phyloP scores from a whole-genome alignment of 1,140 invertebrate genomes.

The Leptoteleia sp. region DNA sequence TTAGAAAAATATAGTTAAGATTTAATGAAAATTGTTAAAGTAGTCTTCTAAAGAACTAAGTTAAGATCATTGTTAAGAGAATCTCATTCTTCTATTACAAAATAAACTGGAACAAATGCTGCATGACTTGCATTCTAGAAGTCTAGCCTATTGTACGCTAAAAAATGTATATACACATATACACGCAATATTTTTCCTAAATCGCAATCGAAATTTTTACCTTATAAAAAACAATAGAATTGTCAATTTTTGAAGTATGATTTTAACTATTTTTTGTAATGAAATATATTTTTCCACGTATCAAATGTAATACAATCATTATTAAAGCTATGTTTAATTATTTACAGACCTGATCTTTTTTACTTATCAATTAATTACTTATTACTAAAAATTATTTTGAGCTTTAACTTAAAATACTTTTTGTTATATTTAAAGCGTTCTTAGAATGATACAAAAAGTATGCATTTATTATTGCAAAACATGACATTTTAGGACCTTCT shows the following conservation, averaged over 20 bases:
- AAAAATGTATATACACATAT: constrained; percentile 7
- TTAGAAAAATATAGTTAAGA: constrained; percentile 4
- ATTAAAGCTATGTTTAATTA: background rate
- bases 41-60: constrained; percentile 24
- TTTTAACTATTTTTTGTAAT: constrained; percentile 43
- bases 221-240: constrained; percentile 8
- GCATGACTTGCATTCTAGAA: no score
- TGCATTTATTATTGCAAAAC: no score
- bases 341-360: constrained; percentile 17
- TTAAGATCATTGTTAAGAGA: background rate
- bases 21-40: constrained; percentile 18
- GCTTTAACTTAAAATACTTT: no score
- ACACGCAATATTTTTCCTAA: no score
- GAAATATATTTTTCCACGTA: constrained; percentile 28
- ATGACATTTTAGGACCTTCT: no score
- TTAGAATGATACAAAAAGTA: no score
- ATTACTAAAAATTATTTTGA: no score
- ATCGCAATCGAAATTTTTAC: background rate
- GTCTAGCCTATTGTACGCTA: constrained; percentile 2
- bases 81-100: background rate
- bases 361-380: no score
- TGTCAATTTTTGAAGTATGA: constrained; percentile 7
- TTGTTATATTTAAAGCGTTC: no score
- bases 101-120: background rate
- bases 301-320: constrained; percentile 17